These are phyloP conservation scores for Rhyacophila evoluta DNA, from an alignment of 2,888 invertebrate species.

Conservation along the genomic window DNA sequence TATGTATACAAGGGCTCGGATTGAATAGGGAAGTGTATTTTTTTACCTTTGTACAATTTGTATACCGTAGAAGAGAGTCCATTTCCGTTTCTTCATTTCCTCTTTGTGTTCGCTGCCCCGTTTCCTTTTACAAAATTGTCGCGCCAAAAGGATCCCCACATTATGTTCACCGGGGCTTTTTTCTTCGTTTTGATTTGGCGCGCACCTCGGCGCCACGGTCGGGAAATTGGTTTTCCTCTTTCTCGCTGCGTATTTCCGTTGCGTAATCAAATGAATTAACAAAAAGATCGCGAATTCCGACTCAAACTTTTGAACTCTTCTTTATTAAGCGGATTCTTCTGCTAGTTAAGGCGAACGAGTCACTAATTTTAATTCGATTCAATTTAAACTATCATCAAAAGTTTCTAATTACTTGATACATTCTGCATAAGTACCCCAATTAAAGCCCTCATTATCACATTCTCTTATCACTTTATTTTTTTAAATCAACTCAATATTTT, in stretches of 20 bases:
- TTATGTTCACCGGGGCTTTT: constrained; percentile 46
- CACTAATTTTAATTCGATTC: constrained; percentile 2
- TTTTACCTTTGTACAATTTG: constrained; percentile 53
- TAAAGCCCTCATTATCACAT: not conserved
- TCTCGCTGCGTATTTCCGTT: constrained; percentile 39
- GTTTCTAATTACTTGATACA: not conserved
- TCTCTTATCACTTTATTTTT: too few species aligned
- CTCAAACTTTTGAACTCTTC: constrained; percentile 26
- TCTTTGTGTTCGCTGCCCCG: constrained; percentile 43
- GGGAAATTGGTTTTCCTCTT: constrained; percentile 50
- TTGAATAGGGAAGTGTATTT: constrained; percentile 32
- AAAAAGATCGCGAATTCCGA: constrained; percentile 31
- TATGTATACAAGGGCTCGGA: not conserved
- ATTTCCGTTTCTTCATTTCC: constrained; percentile 53
- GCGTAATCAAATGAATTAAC: constrained; percentile 44
- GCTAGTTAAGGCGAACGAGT: not conserved
- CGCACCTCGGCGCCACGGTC: constrained; percentile 33
- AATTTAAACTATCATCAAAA: not conserved
- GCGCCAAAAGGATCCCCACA: constrained; percentile 51
- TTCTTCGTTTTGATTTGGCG: constrained; percentile 41
- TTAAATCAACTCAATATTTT: too few species aligned
- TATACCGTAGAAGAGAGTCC: constrained; percentile 52
- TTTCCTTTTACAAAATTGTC: constrained; percentile 46
- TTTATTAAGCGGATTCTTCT: not conserved
- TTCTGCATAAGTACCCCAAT: not conserved